These are phyloP conservation scores for Coleophora deauratella DNA, from an alignment of 2,888 invertebrate species.

Conservation along the genomic window DNA sequence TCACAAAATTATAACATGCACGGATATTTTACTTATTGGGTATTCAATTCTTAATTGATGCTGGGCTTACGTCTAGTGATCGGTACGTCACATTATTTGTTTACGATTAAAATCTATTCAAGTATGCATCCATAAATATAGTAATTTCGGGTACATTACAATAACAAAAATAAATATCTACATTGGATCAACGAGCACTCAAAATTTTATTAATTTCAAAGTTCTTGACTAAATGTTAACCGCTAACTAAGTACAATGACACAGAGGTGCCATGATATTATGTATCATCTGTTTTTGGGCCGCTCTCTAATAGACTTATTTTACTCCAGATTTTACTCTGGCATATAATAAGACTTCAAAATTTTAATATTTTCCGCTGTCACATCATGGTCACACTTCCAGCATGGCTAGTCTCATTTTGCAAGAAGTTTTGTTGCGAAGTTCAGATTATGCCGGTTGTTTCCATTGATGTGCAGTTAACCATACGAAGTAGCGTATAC, in stretches of 20 bases:
- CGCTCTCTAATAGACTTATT: too few species aligned
- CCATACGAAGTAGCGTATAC: too few species aligned
- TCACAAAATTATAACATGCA: constrained; percentile 20
- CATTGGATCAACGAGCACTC: constrained; percentile 68
- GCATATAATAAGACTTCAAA: too few species aligned
- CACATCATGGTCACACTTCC: too few species aligned
- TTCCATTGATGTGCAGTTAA: too few species aligned
- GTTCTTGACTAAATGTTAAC: constrained; percentile 57
- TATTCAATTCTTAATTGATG: constrained; percentile 20
- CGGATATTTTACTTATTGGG: constrained; percentile 5
- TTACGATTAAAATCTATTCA: constrained; percentile 41
- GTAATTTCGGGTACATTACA: constrained; percentile 65
- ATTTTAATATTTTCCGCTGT: too few species aligned
- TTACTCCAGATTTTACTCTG: too few species aligned
- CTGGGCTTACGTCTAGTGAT: constrained; percentile 24
- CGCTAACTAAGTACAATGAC: constrained; percentile 69
- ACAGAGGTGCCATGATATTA: constrained; percentile 29
- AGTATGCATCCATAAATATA: constrained; percentile 54
- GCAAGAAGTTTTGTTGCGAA: too few species aligned
- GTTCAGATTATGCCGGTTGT: too few species aligned
- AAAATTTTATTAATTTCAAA: constrained; percentile 54
- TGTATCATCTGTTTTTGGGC: background rate
- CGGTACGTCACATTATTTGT: constrained; percentile 22
- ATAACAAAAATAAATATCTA: constrained; percentile 75
- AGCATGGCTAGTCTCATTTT: too few species aligned